Conservation (phyloP, 2,113 vertebrate species). For the Hemichromis elongatus region DNA sequence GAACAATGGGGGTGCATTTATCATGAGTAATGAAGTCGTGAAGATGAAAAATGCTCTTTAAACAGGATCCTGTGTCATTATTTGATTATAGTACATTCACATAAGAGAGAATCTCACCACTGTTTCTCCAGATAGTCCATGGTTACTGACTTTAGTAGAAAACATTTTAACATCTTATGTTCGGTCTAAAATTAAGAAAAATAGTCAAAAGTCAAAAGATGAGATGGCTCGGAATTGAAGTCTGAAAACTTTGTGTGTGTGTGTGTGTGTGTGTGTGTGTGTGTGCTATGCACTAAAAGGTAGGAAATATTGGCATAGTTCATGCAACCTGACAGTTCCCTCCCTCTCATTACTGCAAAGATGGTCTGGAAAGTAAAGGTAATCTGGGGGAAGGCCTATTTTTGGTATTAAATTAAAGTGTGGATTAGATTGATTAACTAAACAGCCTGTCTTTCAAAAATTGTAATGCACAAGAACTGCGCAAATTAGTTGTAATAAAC, state of each 20-base stretch:
- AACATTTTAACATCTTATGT: background rate
- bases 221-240: background rate
- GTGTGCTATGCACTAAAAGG: background rate
- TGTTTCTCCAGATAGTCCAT: background rate
- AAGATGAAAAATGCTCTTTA: constrained; percentile 18
- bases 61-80: background rate
- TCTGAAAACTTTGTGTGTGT: background rate
- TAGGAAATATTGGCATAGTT: background rate
- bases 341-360: background rate
- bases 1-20: constrained; percentile 14
- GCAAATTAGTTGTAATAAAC: background rate
- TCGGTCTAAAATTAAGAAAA: background rate
- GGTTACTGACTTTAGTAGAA: background rate
- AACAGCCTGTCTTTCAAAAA: background rate
- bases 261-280: background rate
- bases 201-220: background rate
- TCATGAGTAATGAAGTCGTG: constrained; percentile 2
- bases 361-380: background rate
- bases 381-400: background rate
- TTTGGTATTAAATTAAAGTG: background rate
- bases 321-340: background rate
- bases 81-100: background rate
- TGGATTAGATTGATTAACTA: background rate
- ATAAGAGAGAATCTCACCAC: background rate
- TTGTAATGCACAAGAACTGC: background rate